These are phyloP conservation scores for Ariolimax columbianus DNA, from an alignment of 2,888 invertebrate genomes.

Conservation along the genomic window DNA sequence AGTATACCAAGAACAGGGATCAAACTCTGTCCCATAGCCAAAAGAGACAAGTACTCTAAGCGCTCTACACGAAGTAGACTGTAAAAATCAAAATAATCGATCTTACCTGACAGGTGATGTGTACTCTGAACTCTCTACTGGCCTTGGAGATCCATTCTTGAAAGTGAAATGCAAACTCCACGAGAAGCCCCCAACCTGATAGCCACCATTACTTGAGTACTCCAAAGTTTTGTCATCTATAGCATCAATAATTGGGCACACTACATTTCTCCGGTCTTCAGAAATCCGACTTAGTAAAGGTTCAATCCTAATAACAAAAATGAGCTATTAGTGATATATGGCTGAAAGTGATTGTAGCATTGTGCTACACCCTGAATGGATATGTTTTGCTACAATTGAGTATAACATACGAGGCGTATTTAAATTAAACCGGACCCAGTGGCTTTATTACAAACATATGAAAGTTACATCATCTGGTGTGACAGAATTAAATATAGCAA, in stretches of 20 bases:
- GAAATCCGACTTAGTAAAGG: constrained; percentile 91
- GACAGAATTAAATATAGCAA: too few species aligned
- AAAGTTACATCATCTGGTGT: too few species aligned
- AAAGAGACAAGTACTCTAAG: too few species aligned
- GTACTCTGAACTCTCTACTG: constrained; percentile 55
- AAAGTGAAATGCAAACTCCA: constrained; percentile 91
- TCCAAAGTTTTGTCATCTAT: constrained; percentile 87
- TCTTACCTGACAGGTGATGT: constrained; percentile 73
- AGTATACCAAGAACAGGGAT: too few species aligned
- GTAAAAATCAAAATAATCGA: too few species aligned
- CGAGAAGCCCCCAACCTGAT: constrained; percentile 76
- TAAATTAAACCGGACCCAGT: too few species aligned
- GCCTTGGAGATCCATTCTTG: constrained; percentile 77
- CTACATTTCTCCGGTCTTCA: constrained; percentile 86
- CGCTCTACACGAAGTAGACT: too few species aligned
- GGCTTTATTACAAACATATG: too few species aligned
- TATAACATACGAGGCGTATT: too few species aligned
- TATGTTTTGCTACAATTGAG: too few species aligned
- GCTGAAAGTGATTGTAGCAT: background rate
- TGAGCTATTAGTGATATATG: background rate
- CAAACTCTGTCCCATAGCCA: too few species aligned
- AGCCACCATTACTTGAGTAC: constrained; percentile 62
- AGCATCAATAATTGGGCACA: constrained; percentile 95
- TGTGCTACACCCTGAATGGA: background rate
- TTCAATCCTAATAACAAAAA: constrained; percentile 83